Evolutionary conservation across 2,113 vertebrate genomes (phyloP).

Genomic region (Myxocyprinus asiaticus): DNA sequence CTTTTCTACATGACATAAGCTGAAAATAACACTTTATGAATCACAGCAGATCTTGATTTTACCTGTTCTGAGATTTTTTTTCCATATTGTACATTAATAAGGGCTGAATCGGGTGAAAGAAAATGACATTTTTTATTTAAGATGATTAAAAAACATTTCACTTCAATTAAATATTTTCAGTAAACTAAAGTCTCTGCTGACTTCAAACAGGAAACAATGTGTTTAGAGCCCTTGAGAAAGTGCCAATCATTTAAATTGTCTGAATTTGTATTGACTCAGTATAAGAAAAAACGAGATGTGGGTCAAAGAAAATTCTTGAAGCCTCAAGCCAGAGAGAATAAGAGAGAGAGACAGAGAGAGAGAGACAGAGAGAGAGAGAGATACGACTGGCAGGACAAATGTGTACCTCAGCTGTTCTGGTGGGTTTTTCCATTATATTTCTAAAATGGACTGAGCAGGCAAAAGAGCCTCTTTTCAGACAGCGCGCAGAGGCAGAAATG

Average conservation of each 20-base stretch:
- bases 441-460: conserved; percentile 59
- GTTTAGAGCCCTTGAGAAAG: conserved; percentile 15
- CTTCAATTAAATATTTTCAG: conserved; percentile 28
- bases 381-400: conserved; percentile 36
- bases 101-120: conserved; percentile 9
- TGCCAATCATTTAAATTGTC: conserved; percentile 52
- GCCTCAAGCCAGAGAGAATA: conserved; percentile 23
- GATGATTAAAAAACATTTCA: conserved; percentile 36
- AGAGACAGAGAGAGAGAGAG: conserved; percentile 17
- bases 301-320: conserved; percentile 51
- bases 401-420: conserved; percentile 59
- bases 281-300: conserved; percentile 29
- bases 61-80: not conserved
- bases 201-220: not conserved
- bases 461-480: conserved; percentile 58
- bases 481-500: conserved; percentile 54
- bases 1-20: not conserved
- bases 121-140: conserved; percentile 24
- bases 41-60: not conserved
- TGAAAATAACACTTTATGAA: conserved; percentile 21
- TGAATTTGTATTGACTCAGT: conserved; percentile 49
- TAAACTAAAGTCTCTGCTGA: conserved; percentile 29
- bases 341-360: conserved; percentile 23
- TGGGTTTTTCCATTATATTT: conserved; percentile 57
- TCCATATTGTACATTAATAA: conserved; percentile 7